A percentile compares a stretch with the other conserved stretches of the same genome.
Conservation (phyloP, 2,797 vertebrate genomes). For the Tragopan temminckii region DNA sequence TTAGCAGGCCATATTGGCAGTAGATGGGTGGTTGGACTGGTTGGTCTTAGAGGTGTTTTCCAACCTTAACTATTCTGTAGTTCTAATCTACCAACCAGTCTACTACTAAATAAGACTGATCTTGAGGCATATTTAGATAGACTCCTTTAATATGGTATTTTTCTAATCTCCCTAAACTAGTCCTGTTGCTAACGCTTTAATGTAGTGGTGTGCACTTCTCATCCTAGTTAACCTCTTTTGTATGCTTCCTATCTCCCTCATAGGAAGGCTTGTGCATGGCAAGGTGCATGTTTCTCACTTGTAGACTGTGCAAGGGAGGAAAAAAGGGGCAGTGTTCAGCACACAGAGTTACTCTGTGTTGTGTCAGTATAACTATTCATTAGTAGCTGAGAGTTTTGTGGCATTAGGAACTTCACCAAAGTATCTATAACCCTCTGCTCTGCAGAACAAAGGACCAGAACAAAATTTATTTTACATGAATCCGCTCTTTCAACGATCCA, state of each 20-base stretch:
- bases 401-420: not conserved
- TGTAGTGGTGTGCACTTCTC: rapidly evolving
- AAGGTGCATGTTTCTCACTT: not conserved
- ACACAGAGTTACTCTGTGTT: not conserved
- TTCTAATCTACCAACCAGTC: not conserved
- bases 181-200: not conserved
- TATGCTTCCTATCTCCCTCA: not conserved
- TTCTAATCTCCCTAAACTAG: not conserved
- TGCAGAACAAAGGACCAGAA: not conserved
- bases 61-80: too few species aligned
- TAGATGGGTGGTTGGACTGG: too few species aligned
- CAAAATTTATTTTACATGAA: not conserved
- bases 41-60: too few species aligned
- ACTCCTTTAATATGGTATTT: not conserved
- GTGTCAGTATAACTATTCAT: not conserved
- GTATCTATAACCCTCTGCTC: not conserved
- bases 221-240: rapidly evolving
- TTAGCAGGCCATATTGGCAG: too few species aligned
- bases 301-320: not conserved
- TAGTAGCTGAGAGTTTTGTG: not conserved
- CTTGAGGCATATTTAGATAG: not conserved
- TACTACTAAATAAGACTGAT: not conserved
- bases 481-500: not conserved
- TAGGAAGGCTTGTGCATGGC: not conserved
- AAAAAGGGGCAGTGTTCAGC: not conserved